These are phyloP conservation scores for Brachyistius frenatus DNA, from an alignment of 2,113 vertebrate genomes.

Conservation along the genomic window DNA sequence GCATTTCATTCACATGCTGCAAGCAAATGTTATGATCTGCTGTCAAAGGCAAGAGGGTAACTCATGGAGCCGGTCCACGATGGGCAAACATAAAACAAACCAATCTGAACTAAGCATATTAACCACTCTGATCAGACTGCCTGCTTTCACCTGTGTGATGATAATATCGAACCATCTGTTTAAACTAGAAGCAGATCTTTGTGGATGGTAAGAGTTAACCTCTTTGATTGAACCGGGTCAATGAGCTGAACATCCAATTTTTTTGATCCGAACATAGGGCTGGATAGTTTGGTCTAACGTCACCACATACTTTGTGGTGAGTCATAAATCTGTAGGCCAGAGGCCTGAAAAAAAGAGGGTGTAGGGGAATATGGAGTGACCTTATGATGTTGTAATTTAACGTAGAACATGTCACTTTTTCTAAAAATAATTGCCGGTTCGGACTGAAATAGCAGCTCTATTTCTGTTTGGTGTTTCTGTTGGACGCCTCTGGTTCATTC, in stretches of 20 bases:
- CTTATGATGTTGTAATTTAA: conserved; percentile 82
- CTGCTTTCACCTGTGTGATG: conserved; percentile 36
- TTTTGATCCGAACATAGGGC: conserved; percentile 51
- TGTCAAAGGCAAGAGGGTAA: conserved; percentile 33
- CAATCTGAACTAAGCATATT: conserved; percentile 15
- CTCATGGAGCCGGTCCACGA: conserved; percentile 17
- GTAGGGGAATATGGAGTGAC: conserved; percentile 65
- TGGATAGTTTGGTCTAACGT: conserved; percentile 71
- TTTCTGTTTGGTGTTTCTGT: conserved; percentile 84
- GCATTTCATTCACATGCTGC: conserved; percentile 60
- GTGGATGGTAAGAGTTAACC: conserved; percentile 7
- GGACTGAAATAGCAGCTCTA: conserved; percentile 85
- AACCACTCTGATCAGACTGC: conserved; percentile 16
- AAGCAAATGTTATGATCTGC: conserved; percentile 68
- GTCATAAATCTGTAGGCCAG: conserved; percentile 69
- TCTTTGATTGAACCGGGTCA: conserved; percentile 67
- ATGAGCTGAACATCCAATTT: conserved; percentile 58
- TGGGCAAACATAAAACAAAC: conserved; percentile 28
- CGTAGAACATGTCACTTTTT: conserved; percentile 75
- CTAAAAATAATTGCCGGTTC: conserved; percentile 81
- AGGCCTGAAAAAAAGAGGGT: conserved; percentile 23
- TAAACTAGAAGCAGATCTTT: conserved; percentile 56
- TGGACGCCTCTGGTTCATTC: conserved; percentile 72
- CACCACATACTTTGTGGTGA: conserved; percentile 81
- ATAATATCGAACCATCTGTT: conserved; percentile 54